Percentiles rank a stretch among this genome's conserved stretches.
These are phyloP conservation scores for Sinocyclocheilus anophthalmus DNA, from an alignment of 2,113 vertebrate genomes.

Conservation along the genomic window DNA sequence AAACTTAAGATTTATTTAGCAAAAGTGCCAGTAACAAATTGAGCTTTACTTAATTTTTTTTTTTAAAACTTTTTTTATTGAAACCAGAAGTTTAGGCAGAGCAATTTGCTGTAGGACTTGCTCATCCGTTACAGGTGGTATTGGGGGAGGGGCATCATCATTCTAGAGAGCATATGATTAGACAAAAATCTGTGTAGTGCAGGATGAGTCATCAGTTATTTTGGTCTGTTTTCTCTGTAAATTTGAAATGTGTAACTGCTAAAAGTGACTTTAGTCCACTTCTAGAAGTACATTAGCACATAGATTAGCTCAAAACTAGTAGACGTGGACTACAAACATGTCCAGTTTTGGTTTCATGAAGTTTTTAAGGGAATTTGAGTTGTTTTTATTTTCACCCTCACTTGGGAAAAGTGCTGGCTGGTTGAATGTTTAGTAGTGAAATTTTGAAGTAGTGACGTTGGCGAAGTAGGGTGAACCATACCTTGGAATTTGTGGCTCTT, in stretches of 20 bases:
- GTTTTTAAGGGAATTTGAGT: background rate
- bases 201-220: slow-evolving; percentile 5
- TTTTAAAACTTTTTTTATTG: background rate
- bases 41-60: background rate
- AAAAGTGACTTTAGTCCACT: background rate
- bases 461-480: too few species aligned
- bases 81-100: background rate
- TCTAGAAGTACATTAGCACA: background rate
- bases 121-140: background rate
- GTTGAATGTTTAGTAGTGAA: background rate
- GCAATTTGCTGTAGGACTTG: background rate
- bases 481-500: too few species aligned
- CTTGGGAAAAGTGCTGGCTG: background rate
- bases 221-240: background rate
- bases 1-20: background rate
- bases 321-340: background rate
- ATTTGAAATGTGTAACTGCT: background rate
- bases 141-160: background rate
- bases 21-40: background rate
- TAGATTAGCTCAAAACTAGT: background rate
- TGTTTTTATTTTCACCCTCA: background rate
- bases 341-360: background rate
- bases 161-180: background rate
- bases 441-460: too few species aligned
- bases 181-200: background rate